Conservation (phyloP, 1,140 invertebrate genomes). For the Listronotus oregonensis region DNA sequence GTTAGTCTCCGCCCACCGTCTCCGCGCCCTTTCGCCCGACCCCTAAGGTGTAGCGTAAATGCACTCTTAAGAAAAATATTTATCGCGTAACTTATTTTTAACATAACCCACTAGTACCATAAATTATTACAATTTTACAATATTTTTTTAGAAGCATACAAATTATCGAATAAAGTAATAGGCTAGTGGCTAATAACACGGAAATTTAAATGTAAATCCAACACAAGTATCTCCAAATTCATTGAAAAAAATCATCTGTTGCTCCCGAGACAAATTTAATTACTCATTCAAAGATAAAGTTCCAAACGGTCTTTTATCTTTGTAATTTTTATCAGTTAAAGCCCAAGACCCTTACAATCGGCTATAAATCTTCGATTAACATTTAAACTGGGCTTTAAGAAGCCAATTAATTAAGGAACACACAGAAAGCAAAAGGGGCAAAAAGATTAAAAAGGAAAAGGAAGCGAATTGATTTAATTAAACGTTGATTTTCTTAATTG, state of each 20-base stretch:
- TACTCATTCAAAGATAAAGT: slow-evolving; percentile 23
- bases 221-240: too few species aligned
- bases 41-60: too few species aligned
- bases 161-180: too few species aligned
- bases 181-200: too few species aligned
- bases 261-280: slow-evolving; percentile 10
- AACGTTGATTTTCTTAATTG: slow-evolving; percentile 32
- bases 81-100: too few species aligned
- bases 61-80: too few species aligned
- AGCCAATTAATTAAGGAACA: slow-evolving; percentile 42
- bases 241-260: slow-evolving; percentile 7
- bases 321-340: slow-evolving; percentile 35
- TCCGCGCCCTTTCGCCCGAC: too few species aligned
- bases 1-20: too few species aligned
- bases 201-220: too few species aligned
- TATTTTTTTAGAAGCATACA: too few species aligned
- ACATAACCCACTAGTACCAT: too few species aligned
- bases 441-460: slow-evolving; percentile 1
- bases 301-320: slow-evolving; percentile 19
- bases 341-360: slow-evolving; percentile 27
- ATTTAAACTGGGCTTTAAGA: slow-evolving; percentile 39
- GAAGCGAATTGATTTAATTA: slow-evolving; percentile 33
- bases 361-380: slow-evolving; percentile 40
- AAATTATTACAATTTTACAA: too few species aligned
- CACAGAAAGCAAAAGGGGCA: slow-evolving; percentile 36